phyloP scores from a whole-genome alignment of 2,113 vertebrate species.

The Rhabdornis inornatus region DNA sequence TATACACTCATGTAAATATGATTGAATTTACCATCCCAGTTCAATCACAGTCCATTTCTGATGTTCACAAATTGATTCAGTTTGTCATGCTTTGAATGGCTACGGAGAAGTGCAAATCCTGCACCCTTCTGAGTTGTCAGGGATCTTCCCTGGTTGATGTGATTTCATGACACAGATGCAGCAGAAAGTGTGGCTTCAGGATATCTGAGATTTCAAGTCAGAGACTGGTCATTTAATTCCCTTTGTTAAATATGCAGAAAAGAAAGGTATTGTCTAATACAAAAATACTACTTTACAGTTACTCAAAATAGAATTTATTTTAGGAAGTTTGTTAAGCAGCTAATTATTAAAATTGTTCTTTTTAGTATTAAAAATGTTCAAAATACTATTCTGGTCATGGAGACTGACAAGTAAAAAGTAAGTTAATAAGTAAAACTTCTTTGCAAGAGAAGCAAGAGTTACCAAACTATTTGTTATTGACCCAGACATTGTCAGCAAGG shows the following conservation, averaged over 20 bases:
- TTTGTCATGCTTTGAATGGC: not conserved
- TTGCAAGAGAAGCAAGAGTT: not conserved
- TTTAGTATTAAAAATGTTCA: not conserved
- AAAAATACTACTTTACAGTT: not conserved
- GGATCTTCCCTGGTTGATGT: not conserved
- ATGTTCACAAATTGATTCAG: not conserved
- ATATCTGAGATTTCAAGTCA: not conserved
- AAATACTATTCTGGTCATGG: not conserved
- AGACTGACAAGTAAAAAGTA: not conserved
- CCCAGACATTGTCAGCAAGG: not conserved
- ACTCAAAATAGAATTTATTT: not conserved
- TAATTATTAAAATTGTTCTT: not conserved
- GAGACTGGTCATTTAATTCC: not conserved
- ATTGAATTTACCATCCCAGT: not conserved
- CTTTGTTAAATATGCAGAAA: not conserved
- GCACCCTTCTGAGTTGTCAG: not conserved
- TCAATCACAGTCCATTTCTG: not conserved
- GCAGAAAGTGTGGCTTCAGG: not conserved
- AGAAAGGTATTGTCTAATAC: not conserved
- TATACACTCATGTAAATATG: not conserved
- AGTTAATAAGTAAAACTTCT: not conserved
- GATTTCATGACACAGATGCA: not conserved
- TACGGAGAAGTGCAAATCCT: not conserved
- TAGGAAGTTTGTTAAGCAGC: not conserved
- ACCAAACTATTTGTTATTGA: not conserved